These are phyloP conservation scores for Nothobranchius furzeri DNA, from an alignment of 2,113 vertebrate genomes.

Conservation along the genomic window DNA sequence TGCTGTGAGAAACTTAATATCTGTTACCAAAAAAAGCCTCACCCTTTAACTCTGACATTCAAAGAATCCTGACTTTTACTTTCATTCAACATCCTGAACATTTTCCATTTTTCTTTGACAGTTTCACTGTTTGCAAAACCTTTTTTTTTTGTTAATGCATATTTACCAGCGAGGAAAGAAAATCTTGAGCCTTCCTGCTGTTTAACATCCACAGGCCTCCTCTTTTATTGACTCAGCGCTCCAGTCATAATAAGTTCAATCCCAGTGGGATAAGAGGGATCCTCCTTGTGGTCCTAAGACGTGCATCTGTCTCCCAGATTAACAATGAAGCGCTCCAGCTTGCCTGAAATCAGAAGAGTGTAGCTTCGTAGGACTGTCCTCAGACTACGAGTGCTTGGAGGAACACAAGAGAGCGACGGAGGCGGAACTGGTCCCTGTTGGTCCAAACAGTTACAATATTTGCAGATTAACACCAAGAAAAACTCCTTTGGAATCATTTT, in stretches of 20 bases:
- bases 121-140: background rate
- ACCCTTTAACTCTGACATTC: background rate
- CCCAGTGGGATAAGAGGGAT: background rate
- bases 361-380: slow-evolving; percentile 55
- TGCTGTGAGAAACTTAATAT: too few relatives aligned
- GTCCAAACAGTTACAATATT: slow-evolving; percentile 26
- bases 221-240: background rate
- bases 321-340: slow-evolving; percentile 69
- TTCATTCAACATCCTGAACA: too few relatives aligned
- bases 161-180: background rate
- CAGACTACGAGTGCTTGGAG: slow-evolving; percentile 54
- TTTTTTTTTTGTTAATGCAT: background rate
- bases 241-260: slow-evolving; percentile 2
- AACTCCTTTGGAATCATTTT: too few relatives aligned
- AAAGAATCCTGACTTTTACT: background rate
- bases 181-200: background rate
- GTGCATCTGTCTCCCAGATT: slow-evolving; percentile 55
- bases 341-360: slow-evolving; percentile 65
- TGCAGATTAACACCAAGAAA: background rate
- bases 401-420: slow-evolving; percentile 58
- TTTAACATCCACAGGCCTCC: background rate
- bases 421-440: slow-evolving; percentile 60
- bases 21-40: too few relatives aligned
- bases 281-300: slow-evolving; percentile 20
- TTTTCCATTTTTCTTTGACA: slow-evolving; percentile 7